Evolutionary conservation across 2,888 invertebrate genomes (phyloP).

Genomic region (Drosophila longiperda): DNA sequence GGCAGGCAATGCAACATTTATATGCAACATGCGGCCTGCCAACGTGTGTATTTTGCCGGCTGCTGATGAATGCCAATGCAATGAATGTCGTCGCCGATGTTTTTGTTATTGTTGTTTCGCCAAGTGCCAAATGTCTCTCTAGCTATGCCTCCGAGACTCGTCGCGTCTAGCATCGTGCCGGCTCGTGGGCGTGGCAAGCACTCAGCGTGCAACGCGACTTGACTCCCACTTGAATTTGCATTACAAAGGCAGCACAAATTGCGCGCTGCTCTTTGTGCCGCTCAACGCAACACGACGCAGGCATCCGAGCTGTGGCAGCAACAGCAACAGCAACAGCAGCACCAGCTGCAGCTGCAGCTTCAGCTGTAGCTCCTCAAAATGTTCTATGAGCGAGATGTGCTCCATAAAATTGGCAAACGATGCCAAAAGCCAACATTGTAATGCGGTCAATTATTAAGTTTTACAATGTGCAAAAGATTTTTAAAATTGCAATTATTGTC

Average conservation of each 20-base stretch:
- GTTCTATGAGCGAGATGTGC: slow-evolving; percentile 26
- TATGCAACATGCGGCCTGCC: slow-evolving; percentile 73
- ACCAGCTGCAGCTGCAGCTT: slow-evolving; percentile 16
- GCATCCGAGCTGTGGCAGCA: slow-evolving; percentile 36
- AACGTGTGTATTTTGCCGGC: slow-evolving; percentile 70
- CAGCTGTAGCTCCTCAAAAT: slow-evolving; percentile 28
- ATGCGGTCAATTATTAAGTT: not conserved
- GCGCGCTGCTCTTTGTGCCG: slow-evolving; percentile 72
- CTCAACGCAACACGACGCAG: slow-evolving; percentile 27
- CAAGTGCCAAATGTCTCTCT: slow-evolving; percentile 71
- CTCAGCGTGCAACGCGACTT: slow-evolving; percentile 63
- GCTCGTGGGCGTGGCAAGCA: slow-evolving; percentile 72
- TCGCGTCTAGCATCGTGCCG: slow-evolving; percentile 26
- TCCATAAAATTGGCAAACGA: not conserved
- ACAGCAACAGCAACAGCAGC: not conserved
- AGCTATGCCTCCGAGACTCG: slow-evolving; percentile 23
- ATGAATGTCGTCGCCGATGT: slow-evolving; percentile 22
- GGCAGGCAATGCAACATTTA: slow-evolving; percentile 49
- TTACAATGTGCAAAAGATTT: not conserved
- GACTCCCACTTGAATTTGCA: slow-evolving; percentile 80
- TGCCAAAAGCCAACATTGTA: not conserved
- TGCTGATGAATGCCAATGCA: slow-evolving; percentile 77
- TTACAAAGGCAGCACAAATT: slow-evolving; percentile 80
- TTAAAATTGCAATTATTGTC: not conserved
- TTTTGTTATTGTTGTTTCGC: slow-evolving; percentile 38